Evolutionary conservation across 2,113 vertebrate species (phyloP), one percentile per base, ranked within the genome.

Genomic region (Macrotis lagotis): DNA sequence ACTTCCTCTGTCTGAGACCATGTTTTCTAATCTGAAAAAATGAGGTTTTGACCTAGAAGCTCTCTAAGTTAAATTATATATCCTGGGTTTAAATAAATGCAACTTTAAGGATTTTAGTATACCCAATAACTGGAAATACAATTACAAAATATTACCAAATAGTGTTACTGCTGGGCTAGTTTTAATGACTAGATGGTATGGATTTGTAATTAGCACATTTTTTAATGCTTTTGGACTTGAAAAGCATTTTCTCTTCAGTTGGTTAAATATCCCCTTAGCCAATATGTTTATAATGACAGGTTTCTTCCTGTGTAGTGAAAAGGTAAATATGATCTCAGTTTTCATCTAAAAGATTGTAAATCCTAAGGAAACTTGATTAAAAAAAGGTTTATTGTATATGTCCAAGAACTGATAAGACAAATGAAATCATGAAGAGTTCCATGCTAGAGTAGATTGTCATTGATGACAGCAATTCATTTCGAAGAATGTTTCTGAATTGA

Each of bases 201-300:
- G 31, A 59, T 59, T 59, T 14, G 0, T 90, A 66, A 93, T 98
- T 96, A 97, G 91, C 96, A 97, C 97, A 88, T 50, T 95, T 96
- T 98, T 97, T 96, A 96, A 48, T 59, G 55, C 55, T 59, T 12
- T 11, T 12, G 28, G 8, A 59, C 26, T 31, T 59, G 55, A 59
- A 59, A 59, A 59, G 55, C 16, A 10, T 31, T 59, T 59, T 31
- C 28, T 59, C 55, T 59, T 59, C 9, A 59, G 28, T 59, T 59
- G 55, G 55, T 59, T 37, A 59, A 59, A 59, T 59, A 31, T 31
- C 28, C 26, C 55, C 55, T 59, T 12, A 0, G 25, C 55, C 55
- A 31, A 31, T 59, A 59, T 59, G 26, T 14, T 59, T 59, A 59
- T 28, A 59, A 2, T 59, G 55, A 59, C 14, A 26, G 11, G 55